A percentile compares a stretch with the other conserved stretches of the same genome.
These are phyloP conservation scores for Diuraphis noxia DNA, from an alignment of 1,140 invertebrate genomes.

Conservation along the genomic window DNA sequence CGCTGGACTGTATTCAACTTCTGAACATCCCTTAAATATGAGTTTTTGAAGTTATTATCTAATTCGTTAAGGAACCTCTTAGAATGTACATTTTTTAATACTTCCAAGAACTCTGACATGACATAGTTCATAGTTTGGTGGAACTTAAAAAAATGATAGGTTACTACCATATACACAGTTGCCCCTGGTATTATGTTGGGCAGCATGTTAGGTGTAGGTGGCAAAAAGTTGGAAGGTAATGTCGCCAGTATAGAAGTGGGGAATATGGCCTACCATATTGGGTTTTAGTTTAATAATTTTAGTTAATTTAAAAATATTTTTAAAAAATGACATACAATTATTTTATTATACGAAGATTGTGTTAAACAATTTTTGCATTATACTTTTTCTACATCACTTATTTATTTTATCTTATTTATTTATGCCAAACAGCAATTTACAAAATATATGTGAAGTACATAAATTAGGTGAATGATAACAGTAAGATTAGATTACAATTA, in stretches of 20 bases:
- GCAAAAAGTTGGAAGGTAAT: background rate
- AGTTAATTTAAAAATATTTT: too few relatives aligned
- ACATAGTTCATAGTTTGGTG: background rate
- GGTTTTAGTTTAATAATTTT: too few relatives aligned
- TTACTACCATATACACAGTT: background rate
- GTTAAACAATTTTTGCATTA: too few relatives aligned
- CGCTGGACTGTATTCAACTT: background rate
- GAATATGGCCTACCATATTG: too few relatives aligned
- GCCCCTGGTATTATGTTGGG: background rate
- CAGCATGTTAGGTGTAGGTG: background rate
- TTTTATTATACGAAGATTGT: too few relatives aligned
- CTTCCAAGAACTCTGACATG: background rate
- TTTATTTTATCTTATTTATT: background rate
- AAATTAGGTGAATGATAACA: background rate
- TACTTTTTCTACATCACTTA: too few relatives aligned
- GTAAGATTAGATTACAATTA: too few relatives aligned
- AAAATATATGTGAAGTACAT: background rate
- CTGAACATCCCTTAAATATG: background rate
- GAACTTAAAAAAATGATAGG: background rate
- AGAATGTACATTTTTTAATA: background rate
- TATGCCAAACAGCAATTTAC: background rate
- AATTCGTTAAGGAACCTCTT: background rate
- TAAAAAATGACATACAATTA: too few relatives aligned
- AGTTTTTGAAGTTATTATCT: background rate
- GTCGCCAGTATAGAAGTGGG: too few relatives aligned